These are phyloP conservation scores for Lineus longissimus DNA, from an alignment of 1,140 invertebrate genomes.

Conservation along the genomic window DNA sequence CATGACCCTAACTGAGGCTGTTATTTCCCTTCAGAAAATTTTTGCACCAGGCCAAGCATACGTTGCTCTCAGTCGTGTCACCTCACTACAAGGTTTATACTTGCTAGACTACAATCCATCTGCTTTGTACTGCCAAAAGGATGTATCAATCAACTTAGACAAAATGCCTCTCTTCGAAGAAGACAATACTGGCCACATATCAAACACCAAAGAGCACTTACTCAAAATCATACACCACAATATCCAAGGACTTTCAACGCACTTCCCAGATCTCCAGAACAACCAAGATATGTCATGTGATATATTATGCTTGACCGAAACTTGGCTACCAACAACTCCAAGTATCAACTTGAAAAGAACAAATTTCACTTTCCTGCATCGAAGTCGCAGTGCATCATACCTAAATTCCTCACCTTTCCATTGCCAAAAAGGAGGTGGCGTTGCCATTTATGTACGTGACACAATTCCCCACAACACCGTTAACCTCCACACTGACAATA, in stretches of 20 bases:
- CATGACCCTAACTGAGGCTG: conserved; percentile 17
- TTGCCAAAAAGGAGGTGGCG: background rate
- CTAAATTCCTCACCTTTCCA: background rate
- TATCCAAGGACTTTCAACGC: background rate
- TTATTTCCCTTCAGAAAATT: conserved; percentile 18
- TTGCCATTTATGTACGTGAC: background rate
- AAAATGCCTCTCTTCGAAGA: background rate
- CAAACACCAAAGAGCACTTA: background rate
- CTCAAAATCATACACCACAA: background rate
- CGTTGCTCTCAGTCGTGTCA: conserved; percentile 24
- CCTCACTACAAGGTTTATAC: conserved; percentile 15
- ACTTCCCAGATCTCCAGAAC: background rate
- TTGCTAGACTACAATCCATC: too few relatives aligned
- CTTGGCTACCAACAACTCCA: background rate
- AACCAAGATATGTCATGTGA: background rate
- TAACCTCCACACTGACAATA: background rate
- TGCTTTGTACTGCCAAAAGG: background rate
- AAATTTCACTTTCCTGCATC: background rate
- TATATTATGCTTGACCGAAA: background rate
- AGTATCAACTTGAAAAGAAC: background rate
- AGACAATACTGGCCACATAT: background rate
- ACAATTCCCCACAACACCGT: background rate
- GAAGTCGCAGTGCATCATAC: background rate
- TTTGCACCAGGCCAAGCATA: conserved; percentile 22
- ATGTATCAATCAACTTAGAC: background rate